Percentiles rank a stretch among this genome's conserved stretches.
phyloP scores from a whole-genome alignment of 2,113 vertebrate species.

The Solea senegalensis region DNA sequence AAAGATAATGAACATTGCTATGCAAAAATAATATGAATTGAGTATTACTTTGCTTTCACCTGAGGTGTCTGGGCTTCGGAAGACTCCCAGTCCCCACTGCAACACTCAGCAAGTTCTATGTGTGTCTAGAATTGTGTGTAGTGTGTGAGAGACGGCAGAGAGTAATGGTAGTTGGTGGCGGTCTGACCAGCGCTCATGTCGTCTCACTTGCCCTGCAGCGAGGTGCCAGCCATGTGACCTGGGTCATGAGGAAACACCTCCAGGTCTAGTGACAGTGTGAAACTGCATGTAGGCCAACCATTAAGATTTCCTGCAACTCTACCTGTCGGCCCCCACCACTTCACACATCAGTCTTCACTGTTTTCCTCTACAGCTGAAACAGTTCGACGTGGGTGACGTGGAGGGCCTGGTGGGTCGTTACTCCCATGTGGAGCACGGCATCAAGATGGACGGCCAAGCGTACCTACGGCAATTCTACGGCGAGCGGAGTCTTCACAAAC shows the following conservation, averaged over 20 bases:
- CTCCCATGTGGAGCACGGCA: conserved; percentile 80
- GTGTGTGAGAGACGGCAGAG: conserved; percentile 76
- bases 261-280: conserved; percentile 72
- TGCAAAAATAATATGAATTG: background rate
- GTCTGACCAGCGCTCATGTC: conserved; percentile 82
- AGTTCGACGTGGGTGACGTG: conserved; percentile 83
- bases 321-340: background rate
- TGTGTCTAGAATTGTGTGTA: conserved; percentile 46
- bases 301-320: background rate
- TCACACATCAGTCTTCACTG: background rate
- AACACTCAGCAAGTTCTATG: conserved; percentile 6
- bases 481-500: conserved; percentile 78
- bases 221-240: conserved; percentile 81
- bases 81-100: background rate
- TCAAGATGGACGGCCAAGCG: conserved; percentile 82
- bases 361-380: conserved; percentile 73
- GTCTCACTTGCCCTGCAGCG: conserved; percentile 79
- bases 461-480: conserved; percentile 82
- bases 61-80: background rate
- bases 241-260: conserved; percentile 83
- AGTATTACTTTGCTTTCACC: conserved; percentile 20
- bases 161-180: conserved; percentile 82
- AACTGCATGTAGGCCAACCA: conserved; percentile 20
- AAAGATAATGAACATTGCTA: background rate
- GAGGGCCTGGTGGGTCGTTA: conserved; percentile 83